Evolutionary conservation across 2,113 vertebrate species (phyloP), one percentile per base, ranked within the genome.

Genomic region (Nymphicus hollandicus): DNA sequence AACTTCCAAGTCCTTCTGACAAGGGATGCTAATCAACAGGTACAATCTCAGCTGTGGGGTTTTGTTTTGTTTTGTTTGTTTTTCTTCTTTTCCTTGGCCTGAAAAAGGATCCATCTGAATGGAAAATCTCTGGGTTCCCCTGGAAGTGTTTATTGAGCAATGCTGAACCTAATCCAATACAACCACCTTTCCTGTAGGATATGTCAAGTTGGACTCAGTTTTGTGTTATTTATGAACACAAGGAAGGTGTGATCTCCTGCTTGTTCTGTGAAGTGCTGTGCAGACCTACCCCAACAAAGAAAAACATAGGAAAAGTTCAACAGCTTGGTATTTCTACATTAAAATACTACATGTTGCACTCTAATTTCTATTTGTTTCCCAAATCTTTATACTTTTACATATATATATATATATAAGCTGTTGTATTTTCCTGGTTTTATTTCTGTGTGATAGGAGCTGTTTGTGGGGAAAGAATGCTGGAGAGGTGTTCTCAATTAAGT

Each of bases 311-410:
- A 29, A 16, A 39, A 77, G 9, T 28, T 65, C 46, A 52, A 44
- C 3, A 46, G 39, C 10, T 18, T 39, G 11, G 2, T 81, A 66
- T n/a, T 81, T 92, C 43, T 22, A 20, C 77, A 47, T 47, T 47
- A 53, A 81, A 91, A 39, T 68, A 24, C 3, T 64, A 3, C 0
- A 1, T 0, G 0, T n/a, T 60, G 4, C 33, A 9, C 9, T 76
- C 49, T 33, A 8, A 11, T 39, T 87, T 65, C 31, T 79, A 7
- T 2, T 3, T 56, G 23, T 69, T 82, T 65, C 13, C 28, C 4
- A n/a, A 47, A 60, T 65, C 18, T 58, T n/a, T 55, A 3, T 56
- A 5, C 33, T n/a, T 55, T 5, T 56, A 5, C 33, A 1, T n/a
- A 13, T 55, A 33, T 11, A 53, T 47, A 47, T 29, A 52, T 52